Evolutionary conservation across 2,888 invertebrate species (phyloP).

Genomic region (Carterocephalus palaemon): DNA sequence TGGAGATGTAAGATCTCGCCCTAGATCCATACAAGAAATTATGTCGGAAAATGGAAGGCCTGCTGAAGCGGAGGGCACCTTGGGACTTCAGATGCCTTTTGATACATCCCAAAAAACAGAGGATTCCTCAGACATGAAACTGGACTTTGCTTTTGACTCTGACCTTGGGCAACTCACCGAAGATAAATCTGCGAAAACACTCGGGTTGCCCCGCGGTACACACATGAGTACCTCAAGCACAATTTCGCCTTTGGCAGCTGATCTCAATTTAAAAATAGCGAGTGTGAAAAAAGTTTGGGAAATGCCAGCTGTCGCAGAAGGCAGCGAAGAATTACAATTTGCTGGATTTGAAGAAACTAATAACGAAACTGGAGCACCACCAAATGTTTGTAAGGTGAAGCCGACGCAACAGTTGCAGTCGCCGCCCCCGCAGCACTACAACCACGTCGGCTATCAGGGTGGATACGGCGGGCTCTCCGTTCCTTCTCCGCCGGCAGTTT

Average conservation of each 20-base stretch:
- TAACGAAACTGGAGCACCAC: constrained; percentile 76
- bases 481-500: constrained; percentile 91
- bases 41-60: constrained; percentile 62
- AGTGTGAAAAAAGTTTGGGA: constrained; percentile 96
- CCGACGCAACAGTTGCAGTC: constrained; percentile 88
- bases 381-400: constrained; percentile 90
- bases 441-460: constrained; percentile 85
- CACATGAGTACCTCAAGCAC: constrained; percentile 83
- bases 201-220: constrained; percentile 79
- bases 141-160: constrained; percentile 94
- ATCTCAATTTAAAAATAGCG: constrained; percentile 95
- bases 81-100: constrained; percentile 84
- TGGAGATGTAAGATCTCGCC: constrained; percentile 65
- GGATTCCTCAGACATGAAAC: constrained; percentile 91
- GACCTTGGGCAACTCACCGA: constrained; percentile 87
- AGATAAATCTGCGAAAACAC: constrained; percentile 80
- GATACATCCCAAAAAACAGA: constrained; percentile 80
- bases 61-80: constrained; percentile 64
- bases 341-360: constrained; percentile 65
- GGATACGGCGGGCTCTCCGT: constrained; percentile 90
- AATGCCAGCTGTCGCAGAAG: constrained; percentile 84
- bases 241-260: constrained; percentile 90
- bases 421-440: constrained; percentile 82
- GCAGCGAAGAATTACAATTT: constrained; percentile 70
- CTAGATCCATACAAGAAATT: constrained; percentile 68